phyloP scores from a whole-genome alignment of 2,113 vertebrate species.

The Haplochromis burtoni region DNA sequence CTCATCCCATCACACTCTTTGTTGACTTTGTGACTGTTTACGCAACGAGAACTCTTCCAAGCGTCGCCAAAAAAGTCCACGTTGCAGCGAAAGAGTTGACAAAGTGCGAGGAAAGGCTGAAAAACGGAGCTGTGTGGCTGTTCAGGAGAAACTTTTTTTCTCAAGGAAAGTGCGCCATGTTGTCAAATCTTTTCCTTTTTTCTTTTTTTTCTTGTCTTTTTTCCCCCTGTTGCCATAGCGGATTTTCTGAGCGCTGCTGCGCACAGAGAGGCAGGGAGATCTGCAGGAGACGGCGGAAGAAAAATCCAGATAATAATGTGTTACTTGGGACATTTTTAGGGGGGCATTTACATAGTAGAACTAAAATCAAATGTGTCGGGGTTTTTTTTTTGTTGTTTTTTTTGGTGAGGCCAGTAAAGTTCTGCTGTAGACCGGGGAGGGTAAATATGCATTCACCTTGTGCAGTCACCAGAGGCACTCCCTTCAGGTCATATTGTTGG shows the following conservation, averaged over 20 bases:
- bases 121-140: not conserved
- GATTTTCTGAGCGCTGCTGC: slow-evolving; percentile 17
- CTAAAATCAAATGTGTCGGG: not conserved
- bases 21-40: not conserved
- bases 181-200: slow-evolving; percentile 70
- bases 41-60: not conserved
- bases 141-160: slow-evolving; percentile 52
- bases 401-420: not conserved
- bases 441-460: not conserved
- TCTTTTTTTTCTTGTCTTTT: not conserved
- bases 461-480: not conserved
- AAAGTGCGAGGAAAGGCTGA: not conserved
- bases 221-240: slow-evolving; percentile 49
- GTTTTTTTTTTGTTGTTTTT: fast-evolving
- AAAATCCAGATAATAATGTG: not conserved
- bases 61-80: not conserved
- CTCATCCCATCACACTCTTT: slow-evolving; percentile 65
- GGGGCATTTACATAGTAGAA: not conserved
- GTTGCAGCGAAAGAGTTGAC: not conserved
- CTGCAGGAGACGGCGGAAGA: not conserved
- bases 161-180: slow-evolving; percentile 77
- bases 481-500: not conserved
- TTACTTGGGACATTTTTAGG: not conserved
- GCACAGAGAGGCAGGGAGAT: not conserved
- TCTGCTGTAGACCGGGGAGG: not conserved